Percentiles rank a stretch among this genome's conserved stretches.
Evolutionary conservation across 2,888 invertebrate species (phyloP).

Genomic region (Caenorhabditis wallacei): DNA sequence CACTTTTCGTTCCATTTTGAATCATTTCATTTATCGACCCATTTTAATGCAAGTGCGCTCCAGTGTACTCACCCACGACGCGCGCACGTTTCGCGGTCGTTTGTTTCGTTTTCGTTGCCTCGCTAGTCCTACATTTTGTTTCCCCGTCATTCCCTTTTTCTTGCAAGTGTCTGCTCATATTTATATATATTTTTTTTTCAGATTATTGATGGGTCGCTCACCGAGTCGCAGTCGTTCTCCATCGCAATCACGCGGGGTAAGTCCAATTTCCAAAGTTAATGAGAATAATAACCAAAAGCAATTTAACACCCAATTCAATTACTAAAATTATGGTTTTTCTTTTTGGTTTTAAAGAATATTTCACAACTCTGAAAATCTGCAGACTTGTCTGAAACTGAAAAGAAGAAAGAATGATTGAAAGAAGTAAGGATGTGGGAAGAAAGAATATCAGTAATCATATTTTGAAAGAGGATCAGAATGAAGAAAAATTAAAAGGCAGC

Average conservation of each 20-base stretch:
- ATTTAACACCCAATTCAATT: background rate
- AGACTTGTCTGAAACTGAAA: conserved; percentile 35
- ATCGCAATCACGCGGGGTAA: conserved; percentile 13
- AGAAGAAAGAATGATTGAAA: conserved; percentile 35
- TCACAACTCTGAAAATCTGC: conserved; percentile 15
- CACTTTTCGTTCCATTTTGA: background rate
- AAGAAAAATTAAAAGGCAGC: background rate
- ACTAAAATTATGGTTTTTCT: background rate
- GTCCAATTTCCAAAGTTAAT: background rate
- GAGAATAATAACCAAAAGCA: background rate
- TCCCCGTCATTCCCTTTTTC: background rate
- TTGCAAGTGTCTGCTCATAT: background rate
- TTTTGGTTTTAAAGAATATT: background rate
- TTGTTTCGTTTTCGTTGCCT: background rate
- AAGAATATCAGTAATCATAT: conserved; percentile 22
- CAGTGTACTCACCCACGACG: background rate
- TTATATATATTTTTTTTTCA: background rate
- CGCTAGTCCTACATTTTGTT: conserved; percentile 1
- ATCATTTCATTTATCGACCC: background rate
- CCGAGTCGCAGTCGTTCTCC: conserved; percentile 19
- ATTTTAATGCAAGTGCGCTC: conserved; percentile 26
- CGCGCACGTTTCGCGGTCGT: conserved; percentile 19
- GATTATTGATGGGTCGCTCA: conserved; percentile 30
- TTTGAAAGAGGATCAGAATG: conserved; percentile 24
- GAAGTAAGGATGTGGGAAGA: conserved; percentile 14